Evolutionary conservation across 2,113 vertebrate genomes (phyloP).

Genomic region (Xyrauchen texanus): DNA sequence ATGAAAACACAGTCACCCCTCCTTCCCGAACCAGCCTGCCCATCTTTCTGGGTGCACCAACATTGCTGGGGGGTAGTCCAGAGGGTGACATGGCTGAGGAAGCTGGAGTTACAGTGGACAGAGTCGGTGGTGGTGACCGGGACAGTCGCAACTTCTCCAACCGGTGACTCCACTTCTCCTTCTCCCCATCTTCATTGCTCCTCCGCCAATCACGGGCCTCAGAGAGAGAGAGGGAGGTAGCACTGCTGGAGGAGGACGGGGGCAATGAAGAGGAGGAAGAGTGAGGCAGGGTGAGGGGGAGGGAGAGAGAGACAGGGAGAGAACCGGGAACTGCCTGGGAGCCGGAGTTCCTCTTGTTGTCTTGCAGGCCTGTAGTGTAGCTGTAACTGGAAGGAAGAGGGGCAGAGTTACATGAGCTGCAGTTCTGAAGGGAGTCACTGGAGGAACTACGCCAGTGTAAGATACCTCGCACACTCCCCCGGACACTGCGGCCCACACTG

Average conservation of each 20-base stretch:
- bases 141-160: constrained; percentile 84
- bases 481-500: constrained; percentile 84
- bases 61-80: constrained; percentile 62
- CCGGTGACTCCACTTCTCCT: constrained; percentile 88
- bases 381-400: constrained; percentile 80
- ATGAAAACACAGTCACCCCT: constrained; percentile 74
- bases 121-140: constrained; percentile 68
- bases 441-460: constrained; percentile 86
- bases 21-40: constrained; percentile 77
- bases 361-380: constrained; percentile 80
- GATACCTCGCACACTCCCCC: constrained; percentile 87
- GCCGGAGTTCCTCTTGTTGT: constrained; percentile 64
- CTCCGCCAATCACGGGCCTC: constrained; percentile 71
- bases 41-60: constrained; percentile 57
- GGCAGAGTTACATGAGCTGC: constrained; percentile 42
- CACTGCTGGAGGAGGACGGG: constrained; percentile 73
- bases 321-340: constrained; percentile 68
- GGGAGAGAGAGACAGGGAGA: constrained; percentile 74
- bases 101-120: constrained; percentile 38
- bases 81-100: constrained; percentile 55
- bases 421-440: constrained; percentile 69
- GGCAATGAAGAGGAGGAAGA: constrained; percentile 76
- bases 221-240: constrained; percentile 72
- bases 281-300: constrained; percentile 76
- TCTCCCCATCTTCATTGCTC: constrained; percentile 78